Evolutionary conservation across 2,888 invertebrate species (phyloP), one percentile per base, ranked within the genome.

Genomic region (Seira musarum): DNA sequence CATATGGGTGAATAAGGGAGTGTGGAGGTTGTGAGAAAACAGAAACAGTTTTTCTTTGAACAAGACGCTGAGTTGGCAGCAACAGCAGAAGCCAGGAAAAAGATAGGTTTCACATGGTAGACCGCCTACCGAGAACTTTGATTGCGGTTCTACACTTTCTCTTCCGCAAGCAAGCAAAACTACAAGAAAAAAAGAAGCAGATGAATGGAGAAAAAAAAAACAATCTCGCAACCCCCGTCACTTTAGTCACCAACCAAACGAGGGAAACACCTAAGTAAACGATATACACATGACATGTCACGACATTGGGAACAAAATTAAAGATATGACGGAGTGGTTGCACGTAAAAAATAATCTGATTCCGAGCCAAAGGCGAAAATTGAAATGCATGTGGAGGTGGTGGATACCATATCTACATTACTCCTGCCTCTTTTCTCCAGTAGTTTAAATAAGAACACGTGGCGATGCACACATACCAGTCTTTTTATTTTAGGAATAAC

Each of bases 91-190:
- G 61, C 1, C 10, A 21, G 40, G 19, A 63, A 57, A 77, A 53
- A 77, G 69, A 77, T 71, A 77, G 70, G 71, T 63, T 69, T 75
- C 63, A 17, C 49, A 61, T 63, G 25, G 69, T 24, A 69, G 66
- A 77, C 77, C 77, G 53, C 77, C 77, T 71, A 77, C 77, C 69
- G 77, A 53, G 70, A 65, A 71, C 77, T 77, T 77, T 77, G 77
- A 77, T 77, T 77, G 77, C 77, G 77, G 77, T 77, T 71, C 66
- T 71, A 57, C 64, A 69, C 64, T 68, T 75, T 49, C 49, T 19
- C 75, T 46, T 15, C n/a, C n/a, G n/a, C n/a, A n/a, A n/a, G n/a
- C n/a, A n/a, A n/a, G n/a, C n/a, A n/a, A n/a, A n/a, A n/a, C n/a
- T n/a, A n/a, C n/a, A n/a, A n/a, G n/a, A n/a, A n/a, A n/a, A n/a